Base-by-base conservation (phyloP, 2,888 invertebrate genomes). In the Drosophila robusta region DNA sequence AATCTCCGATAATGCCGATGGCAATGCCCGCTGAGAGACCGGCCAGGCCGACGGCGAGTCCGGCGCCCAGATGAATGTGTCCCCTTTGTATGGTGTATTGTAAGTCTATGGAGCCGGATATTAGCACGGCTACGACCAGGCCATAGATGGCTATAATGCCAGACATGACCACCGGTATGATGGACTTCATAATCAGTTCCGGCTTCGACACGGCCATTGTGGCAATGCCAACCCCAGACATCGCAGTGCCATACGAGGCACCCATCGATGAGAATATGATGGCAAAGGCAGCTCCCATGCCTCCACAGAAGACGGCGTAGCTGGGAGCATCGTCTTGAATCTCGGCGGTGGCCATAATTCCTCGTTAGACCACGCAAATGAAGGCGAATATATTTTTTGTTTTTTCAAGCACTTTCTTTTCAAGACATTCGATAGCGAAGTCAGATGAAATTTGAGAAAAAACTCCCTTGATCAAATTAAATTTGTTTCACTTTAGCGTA, bases 121-220 rank as follows among this genome's bases (percentile, higher is more conserved):
- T 98, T 85, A 99, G 96, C 76, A 99, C 98, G 89, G 99, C 97
- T 78, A 99, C 98, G 80, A 99, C 99, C 91, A 99, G 94, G 88
- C 99, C 99, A 93, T 99, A 99, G 93, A 99, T 99, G 93, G 99
- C 99, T 92, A 99, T 97, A 92, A 99, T 99, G 97, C 99, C 99
- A 91, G 98, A 98, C 98, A 98, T 98, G 94, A 98, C 98, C 86
- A 99, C 99, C 78, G 99, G 99, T 93, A 99, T 99, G 94, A 99
- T 98, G 92, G 98, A 98, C 94, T 99, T 99, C 99, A 99, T 99
- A 93, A 99, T 99, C 91, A 99, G 95, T 93, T 99, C 99, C 73
- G 99, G 99, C 94, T 98, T 95, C 97, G 98, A 98, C 91, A 99
- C 98, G 86, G 99, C 98, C 99, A 99, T 99, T 91, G 98, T 98